phyloP scores from a whole-genome alignment of 2,888 invertebrate species.

The Deilephila elpenor region DNA sequence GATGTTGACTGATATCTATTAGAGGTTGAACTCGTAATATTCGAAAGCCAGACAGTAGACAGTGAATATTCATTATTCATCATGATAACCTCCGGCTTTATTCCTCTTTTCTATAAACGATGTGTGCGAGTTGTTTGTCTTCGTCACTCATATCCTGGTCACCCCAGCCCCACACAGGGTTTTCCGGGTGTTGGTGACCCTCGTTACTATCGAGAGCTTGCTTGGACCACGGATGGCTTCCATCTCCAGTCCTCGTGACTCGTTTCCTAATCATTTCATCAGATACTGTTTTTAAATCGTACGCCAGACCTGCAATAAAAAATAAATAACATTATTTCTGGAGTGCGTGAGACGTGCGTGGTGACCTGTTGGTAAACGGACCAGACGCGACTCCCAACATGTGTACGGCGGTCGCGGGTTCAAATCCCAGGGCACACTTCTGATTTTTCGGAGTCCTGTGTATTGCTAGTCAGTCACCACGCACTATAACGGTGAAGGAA shows the following conservation, averaged over 20 bases:
- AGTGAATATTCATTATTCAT: not conserved
- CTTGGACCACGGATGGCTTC: constrained; percentile 76
- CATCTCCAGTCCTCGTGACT: constrained; percentile 90
- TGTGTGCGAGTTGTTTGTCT: constrained; percentile 84
- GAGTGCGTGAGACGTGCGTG: too few relatives aligned
- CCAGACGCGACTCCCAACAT: too few relatives aligned
- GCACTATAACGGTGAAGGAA: too few relatives aligned
- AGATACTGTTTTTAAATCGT: constrained; percentile 92
- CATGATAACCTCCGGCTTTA: constrained; percentile 38
- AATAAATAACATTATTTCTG: not conserved
- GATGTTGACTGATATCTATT: not conserved
- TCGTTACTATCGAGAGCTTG: constrained; percentile 62
- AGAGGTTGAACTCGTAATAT: not conserved
- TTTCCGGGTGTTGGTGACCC: constrained; percentile 80
- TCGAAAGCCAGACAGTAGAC: not conserved
- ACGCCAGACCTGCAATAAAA: constrained; percentile 88
- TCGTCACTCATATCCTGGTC: constrained; percentile 90
- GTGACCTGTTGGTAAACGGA: too few relatives aligned
- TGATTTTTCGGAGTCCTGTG: too few relatives aligned
- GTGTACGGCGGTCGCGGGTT: too few relatives aligned
- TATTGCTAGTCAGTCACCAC: too few relatives aligned
- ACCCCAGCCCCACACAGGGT: constrained; percentile 92
- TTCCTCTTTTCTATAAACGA: constrained; percentile 65
- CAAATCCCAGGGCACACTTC: too few relatives aligned
- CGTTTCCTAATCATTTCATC: constrained; percentile 88